Evolutionary conservation across 2,888 invertebrate genomes (phyloP), one percentile per base, ranked within the genome.

Genomic region (Lasioglossum calceatum): DNA sequence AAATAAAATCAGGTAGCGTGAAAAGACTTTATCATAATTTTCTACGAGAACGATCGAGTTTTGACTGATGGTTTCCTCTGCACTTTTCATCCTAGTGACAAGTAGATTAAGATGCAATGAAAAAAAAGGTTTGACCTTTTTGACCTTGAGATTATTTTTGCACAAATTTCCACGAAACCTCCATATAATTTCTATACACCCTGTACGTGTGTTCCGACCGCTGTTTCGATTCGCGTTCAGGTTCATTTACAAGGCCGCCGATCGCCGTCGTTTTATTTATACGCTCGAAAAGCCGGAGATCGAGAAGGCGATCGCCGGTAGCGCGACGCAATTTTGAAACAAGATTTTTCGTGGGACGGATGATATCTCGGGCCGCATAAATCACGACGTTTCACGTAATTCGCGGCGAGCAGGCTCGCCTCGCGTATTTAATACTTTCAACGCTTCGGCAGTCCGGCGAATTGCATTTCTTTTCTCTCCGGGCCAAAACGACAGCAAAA

Each of bases 371-470:
- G 23, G 75, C 58, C 36, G 32, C 73, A 86, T 89, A 89, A 89
- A 90, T 89, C 84, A 83, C 58, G 67, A 74, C 77, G 78, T 79
- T 79, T 77, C 81, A 84, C 82, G 84, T 88, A 84, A 85, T 81
- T 85, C 82, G 84, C 79, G 42, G 47, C 75, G 67, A 78, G 58
- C 27, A 58, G 16, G 77, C 39, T 81, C 54, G 79, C 74, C 73
- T 61, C 54, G 74, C 77, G 78, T 84, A 84, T 84, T 71, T 84
- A 79, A 87, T 90, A 85, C 82, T 87, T 87, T 90, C 85, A 85
- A 87, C 87, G 78, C 90, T 84, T 87, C 47, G 80, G 44, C 42
- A 81, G 77, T 79, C 81, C 84, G 74, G 74, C 79, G 84, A 79
- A 83, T 90, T 84, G 88, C 81, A 83, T 85, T 73, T 80, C 74